Conservation (phyloP, 2,888 invertebrate genomes). For the Andrena flavipes region DNA sequence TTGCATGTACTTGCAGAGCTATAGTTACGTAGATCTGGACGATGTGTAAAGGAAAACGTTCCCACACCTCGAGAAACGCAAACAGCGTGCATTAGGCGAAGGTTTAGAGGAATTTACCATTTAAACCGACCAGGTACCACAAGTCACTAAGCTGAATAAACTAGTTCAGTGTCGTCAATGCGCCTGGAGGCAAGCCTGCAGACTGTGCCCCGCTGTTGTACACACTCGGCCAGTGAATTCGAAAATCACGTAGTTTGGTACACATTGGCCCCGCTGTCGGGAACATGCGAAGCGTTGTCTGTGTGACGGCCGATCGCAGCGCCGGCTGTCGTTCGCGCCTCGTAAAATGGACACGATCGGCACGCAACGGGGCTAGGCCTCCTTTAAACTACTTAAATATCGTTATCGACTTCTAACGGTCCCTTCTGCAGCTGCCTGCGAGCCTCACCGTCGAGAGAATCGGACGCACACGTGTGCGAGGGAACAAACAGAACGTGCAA, state of each 20-base stretch:
- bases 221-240: constrained; percentile 17
- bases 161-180: constrained; percentile 2
- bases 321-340: constrained; percentile 65
- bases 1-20: too few relatives aligned
- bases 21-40: too few relatives aligned
- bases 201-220: constrained; percentile 39
- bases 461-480: constrained; percentile 66
- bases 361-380: constrained; percentile 61
- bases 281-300: constrained; percentile 59
- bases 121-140: constrained; percentile 17
- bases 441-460: constrained; percentile 54
- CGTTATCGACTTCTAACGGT: constrained; percentile 75
- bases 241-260: constrained; percentile 45
- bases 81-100: too few relatives aligned
- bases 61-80: too few relatives aligned
- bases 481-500: constrained; percentile 66
- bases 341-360: constrained; percentile 64
- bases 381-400: constrained; percentile 71
- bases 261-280: constrained; percentile 24
- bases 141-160: constrained; percentile 21
- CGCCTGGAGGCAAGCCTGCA: constrained; percentile 3
- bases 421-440: constrained; percentile 59
- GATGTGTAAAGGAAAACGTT: not conserved
- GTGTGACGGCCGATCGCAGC: constrained; percentile 56
- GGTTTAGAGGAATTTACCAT: constrained; percentile 7